phyloP scores from a whole-genome alignment of 2,113 vertebrate genomes.

The Maccullochella peelii region DNA sequence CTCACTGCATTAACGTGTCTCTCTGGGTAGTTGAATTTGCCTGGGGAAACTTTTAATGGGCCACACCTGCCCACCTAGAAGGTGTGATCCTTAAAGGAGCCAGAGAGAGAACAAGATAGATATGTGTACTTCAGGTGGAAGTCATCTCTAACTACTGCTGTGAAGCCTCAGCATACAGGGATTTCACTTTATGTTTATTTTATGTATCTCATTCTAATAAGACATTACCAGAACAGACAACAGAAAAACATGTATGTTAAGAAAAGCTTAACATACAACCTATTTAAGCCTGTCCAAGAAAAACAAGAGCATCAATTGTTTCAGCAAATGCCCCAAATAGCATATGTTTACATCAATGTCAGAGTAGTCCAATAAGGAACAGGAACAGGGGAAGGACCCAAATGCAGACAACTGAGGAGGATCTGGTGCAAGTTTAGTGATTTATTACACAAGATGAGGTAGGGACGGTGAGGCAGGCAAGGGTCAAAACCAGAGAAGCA shows the following conservation, averaged over 20 bases:
- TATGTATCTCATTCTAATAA: background rate
- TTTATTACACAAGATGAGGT: too few species aligned
- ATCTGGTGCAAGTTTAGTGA: too few species aligned
- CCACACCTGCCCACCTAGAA: background rate
- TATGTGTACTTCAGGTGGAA: background rate
- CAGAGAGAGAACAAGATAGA: background rate
- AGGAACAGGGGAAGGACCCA: too few species aligned
- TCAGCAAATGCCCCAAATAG: background rate
- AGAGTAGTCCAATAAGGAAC: too few species aligned
- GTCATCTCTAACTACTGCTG: background rate
- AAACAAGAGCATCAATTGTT: background rate
- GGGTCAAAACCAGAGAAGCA: too few species aligned
- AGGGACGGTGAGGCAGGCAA: too few species aligned
- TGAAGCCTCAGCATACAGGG: background rate
- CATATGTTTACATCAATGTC: background rate
- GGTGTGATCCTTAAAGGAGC: conserved; percentile 15
- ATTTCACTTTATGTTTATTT: background rate
- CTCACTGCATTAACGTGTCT: conserved; percentile 12
- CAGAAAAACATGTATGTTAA: too few species aligned
- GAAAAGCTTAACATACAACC: too few species aligned
- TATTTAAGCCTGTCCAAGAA: background rate
- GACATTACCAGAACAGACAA: background rate
- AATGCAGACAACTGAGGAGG: too few species aligned
- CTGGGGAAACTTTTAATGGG: conserved; percentile 28
- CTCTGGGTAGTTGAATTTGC: conserved; percentile 6